Percentiles rank a stretch among this genome's conserved stretches.
These are phyloP conservation scores for Nomada goodeniana DNA, from an alignment of 2,888 invertebrate genomes.

Conservation along the genomic window DNA sequence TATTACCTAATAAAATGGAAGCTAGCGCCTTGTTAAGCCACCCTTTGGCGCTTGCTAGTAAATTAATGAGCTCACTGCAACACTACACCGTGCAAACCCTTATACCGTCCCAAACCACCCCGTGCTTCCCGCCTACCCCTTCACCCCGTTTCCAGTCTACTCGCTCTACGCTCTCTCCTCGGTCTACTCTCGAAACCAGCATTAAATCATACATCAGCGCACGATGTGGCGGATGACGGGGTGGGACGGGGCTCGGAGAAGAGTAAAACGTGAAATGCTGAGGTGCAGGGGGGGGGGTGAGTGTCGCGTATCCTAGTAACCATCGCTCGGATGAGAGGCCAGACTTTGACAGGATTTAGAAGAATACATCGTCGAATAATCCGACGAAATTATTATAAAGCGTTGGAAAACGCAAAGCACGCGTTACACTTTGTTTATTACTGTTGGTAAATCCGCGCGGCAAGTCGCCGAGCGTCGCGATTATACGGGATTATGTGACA, in stretches of 20 bases:
- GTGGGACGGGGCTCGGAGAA: conserved; percentile 47
- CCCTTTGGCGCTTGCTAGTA: conserved; percentile 81
- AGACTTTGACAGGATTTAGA: conserved; percentile 68
- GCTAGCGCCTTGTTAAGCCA: conserved; percentile 81
- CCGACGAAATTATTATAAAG: conserved; percentile 45
- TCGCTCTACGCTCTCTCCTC: conserved; percentile 70
- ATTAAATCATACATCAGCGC: conserved; percentile 83
- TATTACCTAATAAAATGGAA: conserved; percentile 81
- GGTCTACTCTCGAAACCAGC: conserved; percentile 79
- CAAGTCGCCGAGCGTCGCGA: neutral
- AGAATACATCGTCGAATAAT: conserved; percentile 36
- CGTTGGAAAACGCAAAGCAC: conserved; percentile 1
- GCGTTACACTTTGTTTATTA: neutral
- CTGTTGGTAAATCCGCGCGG: conserved; percentile 4
- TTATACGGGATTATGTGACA: conserved; percentile 20
- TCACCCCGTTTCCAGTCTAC: conserved; percentile 62
- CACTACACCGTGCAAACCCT: conserved; percentile 81
- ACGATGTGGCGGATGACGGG: conserved; percentile 67
- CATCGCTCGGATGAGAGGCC: conserved; percentile 65
- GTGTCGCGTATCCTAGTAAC: conserved; percentile 78
- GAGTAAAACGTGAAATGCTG: conserved; percentile 68
- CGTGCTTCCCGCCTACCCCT: conserved; percentile 38
- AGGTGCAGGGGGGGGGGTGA: conserved; percentile 48
- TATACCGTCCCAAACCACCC: conserved; percentile 72
- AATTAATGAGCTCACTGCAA: conserved; percentile 84